Evolutionary conservation across 2,113 vertebrate genomes (phyloP), one percentile per base, ranked within the genome.

Genomic region (Tragulus kanchil): DNA sequence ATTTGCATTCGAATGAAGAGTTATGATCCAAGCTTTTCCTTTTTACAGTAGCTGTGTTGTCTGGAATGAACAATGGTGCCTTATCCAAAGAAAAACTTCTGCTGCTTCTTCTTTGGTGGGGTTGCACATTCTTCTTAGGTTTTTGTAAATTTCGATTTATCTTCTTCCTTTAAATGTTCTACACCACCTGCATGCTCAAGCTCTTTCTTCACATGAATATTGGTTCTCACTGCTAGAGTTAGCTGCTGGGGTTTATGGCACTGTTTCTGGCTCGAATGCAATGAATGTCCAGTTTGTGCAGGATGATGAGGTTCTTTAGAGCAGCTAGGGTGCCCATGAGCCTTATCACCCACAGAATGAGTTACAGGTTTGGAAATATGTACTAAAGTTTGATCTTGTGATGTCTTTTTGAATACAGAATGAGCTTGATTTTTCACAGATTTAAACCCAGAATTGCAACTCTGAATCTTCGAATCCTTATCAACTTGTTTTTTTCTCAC

Each of bases 61-160:
- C 99, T 85, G 99, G 99, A 98, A 99, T 99, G 96, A 99, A 99
- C 89, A 99, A 98, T 0, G 99, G 99, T 6, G 99, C 99, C 96
- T 99, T 99, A n/a, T 99, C 99, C 97, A 99, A 93, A 25, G 99
- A 99, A 96, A 99, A 98, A 95, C 99, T 99, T 97, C 98, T 99
- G 84, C 98, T 98, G 82, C 98, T 99, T 98, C 99, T 99, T 97
- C 99, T 99, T 93, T 99, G 99, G 17, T 98, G 99, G 86, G 98
- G 99, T 0, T 99, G 99, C 64, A 99, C 93, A 71, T 98, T 98
- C 97, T 99, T 99, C 82, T 99, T 99, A 3, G 96, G 96, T 98
- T 99, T 99, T 98, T 99, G 99, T 10, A 98, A 36, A 79, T 98
- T 99, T 99, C 28, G 96, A 71, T 98, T 99, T 99, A 58, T 99